Evolutionary conservation across 1,140 invertebrate species (phyloP).

Genomic region (Drosophila teissieri): DNA sequence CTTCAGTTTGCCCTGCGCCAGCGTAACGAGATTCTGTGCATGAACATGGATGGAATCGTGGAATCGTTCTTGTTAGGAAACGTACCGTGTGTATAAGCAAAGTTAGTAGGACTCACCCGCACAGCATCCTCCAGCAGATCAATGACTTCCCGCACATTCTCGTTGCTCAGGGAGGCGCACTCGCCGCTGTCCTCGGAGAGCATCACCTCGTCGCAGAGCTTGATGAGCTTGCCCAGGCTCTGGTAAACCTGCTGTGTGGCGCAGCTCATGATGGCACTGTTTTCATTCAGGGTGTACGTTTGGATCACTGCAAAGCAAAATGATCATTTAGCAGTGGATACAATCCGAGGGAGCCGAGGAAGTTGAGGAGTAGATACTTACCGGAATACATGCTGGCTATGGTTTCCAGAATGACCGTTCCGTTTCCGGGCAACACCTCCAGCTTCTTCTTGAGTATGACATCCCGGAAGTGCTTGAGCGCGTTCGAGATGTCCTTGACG

Average conservation of each 20-base stretch:
- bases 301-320: conserved; percentile 85
- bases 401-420: conserved; percentile 95
- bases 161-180: conserved; percentile 87
- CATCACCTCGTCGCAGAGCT: conserved; percentile 95
- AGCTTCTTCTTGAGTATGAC: conserved; percentile 95
- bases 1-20: conserved; percentile 88
- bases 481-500: conserved; percentile 90
- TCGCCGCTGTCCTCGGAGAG: conserved; percentile 86
- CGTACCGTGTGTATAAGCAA: not conserved
- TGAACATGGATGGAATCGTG: no score
- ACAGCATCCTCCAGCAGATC: conserved; percentile 92
- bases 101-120: conserved; percentile 85
- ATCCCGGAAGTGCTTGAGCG: conserved; percentile 94
- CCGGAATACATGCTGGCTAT: conserved; percentile 94
- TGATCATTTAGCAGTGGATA: not conserved
- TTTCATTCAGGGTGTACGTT: conserved; percentile 88
- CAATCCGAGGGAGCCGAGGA: no score
- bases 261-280: conserved; percentile 88
- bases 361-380: conserved; percentile 43
- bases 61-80: not conserved
- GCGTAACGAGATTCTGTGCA: conserved; percentile 87
- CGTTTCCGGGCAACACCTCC: conserved; percentile 96
- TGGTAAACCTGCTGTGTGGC: conserved; percentile 95
- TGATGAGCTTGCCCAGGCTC: conserved; percentile 93
- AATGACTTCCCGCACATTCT: conserved; percentile 92